Conservation (phyloP, 1,140 invertebrate genomes). For the Homarus americanus region DNA sequence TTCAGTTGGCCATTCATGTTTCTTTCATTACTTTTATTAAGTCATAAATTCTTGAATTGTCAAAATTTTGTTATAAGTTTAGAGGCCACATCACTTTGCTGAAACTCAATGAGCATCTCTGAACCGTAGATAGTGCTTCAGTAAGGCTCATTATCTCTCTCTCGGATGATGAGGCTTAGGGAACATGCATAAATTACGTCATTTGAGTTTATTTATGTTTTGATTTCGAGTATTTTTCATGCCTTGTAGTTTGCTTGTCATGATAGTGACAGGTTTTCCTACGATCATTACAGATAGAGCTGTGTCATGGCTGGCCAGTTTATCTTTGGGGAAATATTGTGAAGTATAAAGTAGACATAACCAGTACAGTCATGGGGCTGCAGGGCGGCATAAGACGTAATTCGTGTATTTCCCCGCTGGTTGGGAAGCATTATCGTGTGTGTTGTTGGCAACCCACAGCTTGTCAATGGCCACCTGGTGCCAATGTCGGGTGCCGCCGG, state of each 20-base stretch:
- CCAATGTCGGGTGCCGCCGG: conserved; percentile 59
- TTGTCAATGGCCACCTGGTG: conserved; percentile 68
- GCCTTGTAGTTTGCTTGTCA: conserved; percentile 13
- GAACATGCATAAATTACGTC: conserved; percentile 56
- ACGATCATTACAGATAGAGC: neutral
- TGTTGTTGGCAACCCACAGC: conserved; percentile 61
- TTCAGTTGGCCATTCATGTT: neutral
- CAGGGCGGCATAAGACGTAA: conserved; percentile 31
- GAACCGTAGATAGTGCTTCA: conserved; percentile 32
- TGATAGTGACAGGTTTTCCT: neutral
- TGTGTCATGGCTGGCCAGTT: neutral
- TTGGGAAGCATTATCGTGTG: conserved; percentile 53
- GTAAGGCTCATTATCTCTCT: conserved; percentile 24
- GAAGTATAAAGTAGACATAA: neutral
- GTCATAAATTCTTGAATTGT: neutral
- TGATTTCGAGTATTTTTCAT: neutral
- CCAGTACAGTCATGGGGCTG: neutral
- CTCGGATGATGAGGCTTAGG: conserved; percentile 29
- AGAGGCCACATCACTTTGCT: conserved; percentile 9
- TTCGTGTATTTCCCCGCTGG: conserved; percentile 34
- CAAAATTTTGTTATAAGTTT: neutral
- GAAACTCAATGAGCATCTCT: conserved; percentile 12
- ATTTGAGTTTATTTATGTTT: conserved; percentile 6
- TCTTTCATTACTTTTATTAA: neutral
- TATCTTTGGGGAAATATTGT: neutral